Conservation (phyloP, 2,113 vertebrate genomes). For the Trematocara marginatum region DNA sequence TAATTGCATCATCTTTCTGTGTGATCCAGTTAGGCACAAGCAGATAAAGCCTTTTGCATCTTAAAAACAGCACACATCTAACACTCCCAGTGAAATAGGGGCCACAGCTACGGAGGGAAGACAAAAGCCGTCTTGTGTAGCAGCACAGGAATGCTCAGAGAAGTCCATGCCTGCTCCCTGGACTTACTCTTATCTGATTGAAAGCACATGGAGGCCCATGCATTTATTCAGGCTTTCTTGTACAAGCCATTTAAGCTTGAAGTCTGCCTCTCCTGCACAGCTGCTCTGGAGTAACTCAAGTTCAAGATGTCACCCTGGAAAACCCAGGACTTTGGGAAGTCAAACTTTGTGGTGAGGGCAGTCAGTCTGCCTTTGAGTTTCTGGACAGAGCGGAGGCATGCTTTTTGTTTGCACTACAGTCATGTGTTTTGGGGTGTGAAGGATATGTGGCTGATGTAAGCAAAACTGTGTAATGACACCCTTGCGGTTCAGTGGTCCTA, state of each 20-base stretch:
- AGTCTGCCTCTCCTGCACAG: not conserved
- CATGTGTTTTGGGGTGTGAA: conserved; percentile 54
- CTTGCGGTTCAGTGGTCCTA: conserved; percentile 13
- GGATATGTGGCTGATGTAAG: conserved; percentile 52
- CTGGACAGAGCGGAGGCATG: not conserved
- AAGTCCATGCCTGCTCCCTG: conserved; percentile 34
- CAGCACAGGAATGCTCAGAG: conserved; percentile 45
- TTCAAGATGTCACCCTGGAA: not conserved
- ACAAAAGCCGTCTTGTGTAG: conserved; percentile 58
- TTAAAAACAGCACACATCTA: conserved; percentile 36
- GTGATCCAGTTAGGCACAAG: conserved; percentile 37
- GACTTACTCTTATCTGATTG: conserved; percentile 65
- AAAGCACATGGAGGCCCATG: conserved; percentile 34
- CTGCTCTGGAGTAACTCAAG: not conserved
- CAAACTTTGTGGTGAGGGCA: not conserved
- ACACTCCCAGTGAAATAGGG: not conserved
- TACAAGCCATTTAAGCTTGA: conserved; percentile 15
- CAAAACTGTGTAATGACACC: conserved; percentile 46
- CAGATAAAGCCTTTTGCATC: conserved; percentile 3
- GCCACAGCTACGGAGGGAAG: conserved; percentile 9
- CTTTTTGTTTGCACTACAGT: conserved; percentile 24
- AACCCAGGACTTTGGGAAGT: not conserved
- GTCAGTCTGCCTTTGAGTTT: not conserved
- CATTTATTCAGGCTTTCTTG: conserved; percentile 48
- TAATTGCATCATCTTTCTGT: conserved; percentile 36